Conservation (phyloP, 2,888 invertebrate genomes). For the Thera britannica region DNA sequence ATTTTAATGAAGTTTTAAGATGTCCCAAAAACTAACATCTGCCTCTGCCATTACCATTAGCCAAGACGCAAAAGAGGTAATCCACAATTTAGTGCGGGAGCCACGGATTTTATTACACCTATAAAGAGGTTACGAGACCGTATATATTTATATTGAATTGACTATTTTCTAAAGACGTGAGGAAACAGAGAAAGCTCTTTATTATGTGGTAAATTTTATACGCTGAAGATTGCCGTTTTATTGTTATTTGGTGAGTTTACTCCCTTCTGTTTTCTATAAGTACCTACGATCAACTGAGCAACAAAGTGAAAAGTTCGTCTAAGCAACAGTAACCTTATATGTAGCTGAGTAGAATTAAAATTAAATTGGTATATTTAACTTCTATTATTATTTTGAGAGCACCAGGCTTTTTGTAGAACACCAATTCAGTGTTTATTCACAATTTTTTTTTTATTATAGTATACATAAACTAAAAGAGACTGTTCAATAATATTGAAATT, state of each 20-base stretch:
- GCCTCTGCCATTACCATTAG: slow-evolving; percentile 20
- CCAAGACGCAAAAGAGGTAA: slow-evolving; percentile 43
- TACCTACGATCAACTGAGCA: not conserved
- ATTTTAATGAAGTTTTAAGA: not conserved
- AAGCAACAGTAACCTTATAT: not conserved
- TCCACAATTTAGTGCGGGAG: slow-evolving; percentile 56
- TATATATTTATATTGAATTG: slow-evolving; percentile 64
- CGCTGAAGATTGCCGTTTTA: slow-evolving; percentile 19
- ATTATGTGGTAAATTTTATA: slow-evolving; percentile 28
- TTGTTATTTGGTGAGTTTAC: slow-evolving; percentile 15
- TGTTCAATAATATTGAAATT: too few relatives aligned
- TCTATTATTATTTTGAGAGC: too few relatives aligned
- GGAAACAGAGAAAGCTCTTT: slow-evolving; percentile 37
- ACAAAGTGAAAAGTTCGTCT: not conserved
- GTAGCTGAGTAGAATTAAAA: too few relatives aligned
- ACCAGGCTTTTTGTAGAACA: too few relatives aligned
- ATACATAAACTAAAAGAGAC: too few relatives aligned
- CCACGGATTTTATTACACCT: slow-evolving; percentile 60
- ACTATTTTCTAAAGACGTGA: slow-evolving; percentile 45
- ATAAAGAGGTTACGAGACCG: slow-evolving; percentile 57
- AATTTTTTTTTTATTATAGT: too few relatives aligned
- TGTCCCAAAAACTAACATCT: slow-evolving; percentile 4
- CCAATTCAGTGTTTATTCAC: too few relatives aligned
- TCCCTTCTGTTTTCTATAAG: not conserved
- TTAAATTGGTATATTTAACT: too few relatives aligned